A percentile compares a stretch with the other conserved stretches of the same genome.
Conservation (phyloP, 2,888 invertebrate genomes). For the Stratiomys singularior region DNA sequence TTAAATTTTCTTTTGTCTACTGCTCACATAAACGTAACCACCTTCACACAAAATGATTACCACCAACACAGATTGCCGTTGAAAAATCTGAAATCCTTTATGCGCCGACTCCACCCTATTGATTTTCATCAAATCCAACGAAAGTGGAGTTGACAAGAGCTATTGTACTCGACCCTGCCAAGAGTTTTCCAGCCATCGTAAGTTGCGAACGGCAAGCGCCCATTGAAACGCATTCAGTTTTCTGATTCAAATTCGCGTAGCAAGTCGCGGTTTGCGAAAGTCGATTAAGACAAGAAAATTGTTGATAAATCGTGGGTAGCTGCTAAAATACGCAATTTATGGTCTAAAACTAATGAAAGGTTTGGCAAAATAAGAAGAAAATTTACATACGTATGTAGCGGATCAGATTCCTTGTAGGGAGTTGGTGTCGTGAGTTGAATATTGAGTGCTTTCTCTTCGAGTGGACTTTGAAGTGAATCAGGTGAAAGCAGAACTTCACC, state of each 20-base stretch:
- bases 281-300: neutral
- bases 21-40: too few species aligned
- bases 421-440: neutral
- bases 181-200: slow-evolving; percentile 14
- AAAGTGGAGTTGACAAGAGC: slow-evolving; percentile 33
- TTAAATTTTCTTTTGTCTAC: too few species aligned
- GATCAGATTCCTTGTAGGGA: neutral
- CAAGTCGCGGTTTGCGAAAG: slow-evolving; percentile 23
- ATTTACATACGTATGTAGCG: neutral
- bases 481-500: slow-evolving; percentile 28
- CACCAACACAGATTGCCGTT: too few species aligned
- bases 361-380: neutral
- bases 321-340: neutral
- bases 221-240: slow-evolving; percentile 14
- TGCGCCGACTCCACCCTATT: slow-evolving; percentile 43
- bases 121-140: slow-evolving; percentile 34
- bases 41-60: too few species aligned
- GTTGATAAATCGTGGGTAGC: too few species aligned
- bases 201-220: neutral
- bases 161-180: neutral
- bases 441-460: neutral
- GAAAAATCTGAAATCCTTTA: neutral
- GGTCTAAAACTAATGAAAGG: neutral
- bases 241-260: slow-evolving; percentile 21
- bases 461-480: slow-evolving; percentile 18